A percentile compares a stretch with the other conserved stretches of the same genome.
Conservation (phyloP, 2,797 vertebrate genomes). For the Corythornis leucogaster region DNA sequence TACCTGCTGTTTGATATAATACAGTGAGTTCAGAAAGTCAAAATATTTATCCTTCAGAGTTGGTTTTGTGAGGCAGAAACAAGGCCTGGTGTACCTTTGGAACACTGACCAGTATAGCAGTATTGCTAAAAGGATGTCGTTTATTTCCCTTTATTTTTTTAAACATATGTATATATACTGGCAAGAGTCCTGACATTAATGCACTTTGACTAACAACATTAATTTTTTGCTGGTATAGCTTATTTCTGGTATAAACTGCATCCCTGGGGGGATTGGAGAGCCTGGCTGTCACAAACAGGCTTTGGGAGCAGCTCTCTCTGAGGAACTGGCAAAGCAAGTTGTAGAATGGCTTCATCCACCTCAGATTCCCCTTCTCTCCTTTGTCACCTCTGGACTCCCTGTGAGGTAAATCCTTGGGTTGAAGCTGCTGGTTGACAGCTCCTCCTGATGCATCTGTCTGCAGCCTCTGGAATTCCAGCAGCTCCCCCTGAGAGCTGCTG, state of each 20-base stretch:
- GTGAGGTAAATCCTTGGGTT: neutral
- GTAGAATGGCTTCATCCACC: neutral
- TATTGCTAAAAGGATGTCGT: neutral
- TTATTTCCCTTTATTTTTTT: neutral
- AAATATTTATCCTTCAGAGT: neutral
- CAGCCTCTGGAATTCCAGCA: rapidly evolving
- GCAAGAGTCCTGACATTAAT: neutral
- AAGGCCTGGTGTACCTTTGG: neutral
- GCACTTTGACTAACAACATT: neutral
- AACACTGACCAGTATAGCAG: neutral
- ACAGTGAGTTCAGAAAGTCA: neutral
- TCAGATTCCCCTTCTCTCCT: neutral
- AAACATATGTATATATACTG: neutral
- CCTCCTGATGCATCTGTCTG: no score
- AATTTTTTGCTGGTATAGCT: neutral
- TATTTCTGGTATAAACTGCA: neutral
- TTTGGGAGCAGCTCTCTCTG: neutral
- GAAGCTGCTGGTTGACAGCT: neutral
- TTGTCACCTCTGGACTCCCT: neutral
- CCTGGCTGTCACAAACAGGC: neutral
- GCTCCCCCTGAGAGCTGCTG: no score
- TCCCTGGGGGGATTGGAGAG: neutral
- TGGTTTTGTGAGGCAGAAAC: neutral
- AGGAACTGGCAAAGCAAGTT: neutral
- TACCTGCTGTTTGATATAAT: neutral